These are phyloP conservation scores for Amphiura filiformis DNA, from an alignment of 35 echinoderm and acorn worm genomes.

Conservation along the genomic window DNA sequence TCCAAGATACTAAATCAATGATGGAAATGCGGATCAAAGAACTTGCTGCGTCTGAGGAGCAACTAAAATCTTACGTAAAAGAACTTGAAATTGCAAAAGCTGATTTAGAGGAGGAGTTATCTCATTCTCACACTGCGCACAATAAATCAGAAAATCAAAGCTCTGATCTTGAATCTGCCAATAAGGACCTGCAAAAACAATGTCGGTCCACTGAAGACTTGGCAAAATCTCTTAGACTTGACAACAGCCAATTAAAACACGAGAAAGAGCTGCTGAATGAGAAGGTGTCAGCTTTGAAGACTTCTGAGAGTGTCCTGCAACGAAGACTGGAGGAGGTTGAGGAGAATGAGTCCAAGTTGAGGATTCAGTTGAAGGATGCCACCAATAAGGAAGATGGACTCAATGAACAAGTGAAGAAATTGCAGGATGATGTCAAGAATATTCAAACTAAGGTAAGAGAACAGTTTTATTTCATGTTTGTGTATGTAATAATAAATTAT, in stretches of 20 bases:
- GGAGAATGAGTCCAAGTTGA: slow-evolving; percentile 23
- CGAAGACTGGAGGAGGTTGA: slow-evolving; percentile 33
- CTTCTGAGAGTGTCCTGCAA: slow-evolving; percentile 23
- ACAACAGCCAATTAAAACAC: slow-evolving; percentile 58
- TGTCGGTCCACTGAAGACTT: slow-evolving; percentile 31
- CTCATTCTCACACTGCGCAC: background rate
- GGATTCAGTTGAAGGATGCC: slow-evolving; percentile 22
- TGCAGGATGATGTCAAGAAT: slow-evolving; percentile 28
- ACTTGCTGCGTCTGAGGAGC: slow-evolving; percentile 3
- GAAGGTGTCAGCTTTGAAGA: slow-evolving; percentile 33
- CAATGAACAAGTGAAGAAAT: slow-evolving; percentile 34
- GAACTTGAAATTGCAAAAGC: slow-evolving; percentile 26
- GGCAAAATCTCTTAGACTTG: slow-evolving; percentile 46
- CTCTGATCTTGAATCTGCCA: slow-evolving; percentile 43
- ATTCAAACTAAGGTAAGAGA: slow-evolving; percentile 47
- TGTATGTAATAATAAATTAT: too few relatives aligned
- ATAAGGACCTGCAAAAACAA: slow-evolving; percentile 46
- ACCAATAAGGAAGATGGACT: slow-evolving; percentile 31
- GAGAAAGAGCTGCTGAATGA: slow-evolving; percentile 73
- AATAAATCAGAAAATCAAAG: slow-evolving; percentile 31
- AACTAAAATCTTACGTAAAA: slow-evolving; percentile 32
- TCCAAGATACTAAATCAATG: slow-evolving; percentile 12
- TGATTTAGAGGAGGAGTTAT: slow-evolving; percentile 21
- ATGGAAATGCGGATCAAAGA: slow-evolving; percentile 27
- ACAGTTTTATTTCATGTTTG: background rate